Base-by-base conservation (phyloP, 2,888 invertebrate genomes). In the Trichogramma evanescens region DNA sequence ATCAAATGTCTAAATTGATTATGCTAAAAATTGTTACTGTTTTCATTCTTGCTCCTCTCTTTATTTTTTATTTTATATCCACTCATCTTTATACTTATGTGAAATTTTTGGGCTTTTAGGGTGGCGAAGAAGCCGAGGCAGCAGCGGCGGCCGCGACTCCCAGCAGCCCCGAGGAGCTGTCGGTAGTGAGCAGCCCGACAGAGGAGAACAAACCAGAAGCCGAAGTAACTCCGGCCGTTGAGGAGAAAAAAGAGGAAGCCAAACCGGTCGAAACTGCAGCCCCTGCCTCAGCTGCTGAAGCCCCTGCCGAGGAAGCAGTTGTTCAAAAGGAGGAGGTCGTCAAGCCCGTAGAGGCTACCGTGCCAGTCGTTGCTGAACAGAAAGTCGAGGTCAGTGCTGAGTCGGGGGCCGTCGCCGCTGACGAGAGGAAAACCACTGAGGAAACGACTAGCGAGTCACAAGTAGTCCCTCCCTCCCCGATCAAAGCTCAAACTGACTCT, bases 381-480 rank as follows among this genome's bases (percentile, higher is more conserved):
- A 74, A 76, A 69, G 74, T 75, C 69, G 77, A 77, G 77, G 77
- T 77, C 77, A 77, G 77, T 76, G 72, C 66, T 69, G 70, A 59
- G 59, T 72, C 73, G 59, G 71, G 68, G 63, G 75, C 74, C 55
- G 72, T 69, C 62, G 73, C 73, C 6, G 65, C 74, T 54, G 73
- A 73, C 60, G 74, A 73, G 63, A 62, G 60, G 62, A 66, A 61
- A 59, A 62, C 64, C 66, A 66, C 71, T 70, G 67, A 73, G 72
- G 69, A 71, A 67, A 70, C 70, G 69, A 68, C 65, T 38, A 45
- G 45, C 56, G 58, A 59, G 50, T 50, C 66, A 64, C 71, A 63
- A 66, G 65, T 67, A 70, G 66, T 64, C 67, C 72, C 67, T 10
- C 45, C 45, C 41, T 44, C 51, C 49, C 42, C 58, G 40, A 56